Base-by-base conservation (phyloP, 2,797 vertebrate species). In the Sebastes aleutianus region DNA sequence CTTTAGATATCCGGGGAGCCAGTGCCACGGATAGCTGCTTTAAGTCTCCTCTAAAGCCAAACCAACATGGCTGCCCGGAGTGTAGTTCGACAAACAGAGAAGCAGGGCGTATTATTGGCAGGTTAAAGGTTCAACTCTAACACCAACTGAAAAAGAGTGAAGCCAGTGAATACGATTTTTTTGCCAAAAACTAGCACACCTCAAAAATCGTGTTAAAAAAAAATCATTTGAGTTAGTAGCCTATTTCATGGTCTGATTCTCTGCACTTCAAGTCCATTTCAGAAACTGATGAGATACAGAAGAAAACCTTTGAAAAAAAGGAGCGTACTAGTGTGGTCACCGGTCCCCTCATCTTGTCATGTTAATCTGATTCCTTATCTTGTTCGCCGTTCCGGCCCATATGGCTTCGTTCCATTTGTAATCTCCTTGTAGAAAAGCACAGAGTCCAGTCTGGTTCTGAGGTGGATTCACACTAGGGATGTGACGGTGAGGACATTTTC, bases 211-310 rank as follows among this genome's bases (percentile, higher is more conserved):
- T 57, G 65, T 59, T 62, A 4, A 8, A 26, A 76, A 62, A 64
- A 79, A 32, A 76, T 36, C 4, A 77, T 84, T 84, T 61, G 11
- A 69, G 76, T 58, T 36, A 62, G 76, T 57, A 39, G 62, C 50
- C 76, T 63, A 86, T 88, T 88, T 88, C 82, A 88, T 82, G 87
- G 82, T 88, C 84, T 62, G 79, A 82, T 88, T 88, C 80, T 82
- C 84, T 50, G 47, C 62, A 74, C 36, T 53, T 75, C 5, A 29
- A 82, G 65, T 74, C 73, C 27, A 78, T 81, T 81, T 79, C 76
- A 79, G 27, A 85, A 80, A 72, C 11, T 72, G 86, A 83, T 83
- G 74, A 78, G 32, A 74, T 47, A 53, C 34, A 43, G 62, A 63
- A 63, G 29, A 84, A 64, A 64, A 34, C 53, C 29, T 71, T 66